Percentiles rank a stretch among this genome's conserved stretches.
Evolutionary conservation across 2,888 invertebrate species (phyloP).

Genomic region (Idaea biselata): DNA sequence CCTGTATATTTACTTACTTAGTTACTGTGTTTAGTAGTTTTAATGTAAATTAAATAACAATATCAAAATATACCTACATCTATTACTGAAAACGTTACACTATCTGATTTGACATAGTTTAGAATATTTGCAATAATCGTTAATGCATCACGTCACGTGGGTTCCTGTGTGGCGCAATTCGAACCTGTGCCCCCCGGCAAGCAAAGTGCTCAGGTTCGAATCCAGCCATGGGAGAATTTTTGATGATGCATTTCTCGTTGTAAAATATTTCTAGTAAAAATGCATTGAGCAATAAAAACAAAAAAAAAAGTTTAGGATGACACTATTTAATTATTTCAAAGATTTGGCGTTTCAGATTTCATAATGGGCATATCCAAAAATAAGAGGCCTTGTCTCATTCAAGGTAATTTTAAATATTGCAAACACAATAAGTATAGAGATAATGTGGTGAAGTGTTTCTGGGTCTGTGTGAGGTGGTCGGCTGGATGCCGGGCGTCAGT

Average conservation of each 20-base stretch:
- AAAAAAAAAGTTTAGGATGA: background rate
- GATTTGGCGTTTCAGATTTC: background rate
- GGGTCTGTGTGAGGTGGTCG: conserved; percentile 38
- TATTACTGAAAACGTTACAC: background rate
- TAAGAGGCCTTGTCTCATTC: background rate
- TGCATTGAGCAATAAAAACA: too few relatives aligned
- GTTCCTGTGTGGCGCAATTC: too few relatives aligned
- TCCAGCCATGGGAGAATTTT: too few relatives aligned
- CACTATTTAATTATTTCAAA: background rate
- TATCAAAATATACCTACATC: background rate
- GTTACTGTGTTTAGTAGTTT: background rate
- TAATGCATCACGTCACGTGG: too few relatives aligned
- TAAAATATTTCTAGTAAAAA: too few relatives aligned
- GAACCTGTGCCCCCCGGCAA: too few relatives aligned
- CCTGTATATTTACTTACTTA: too few relatives aligned
- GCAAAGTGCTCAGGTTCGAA: too few relatives aligned
- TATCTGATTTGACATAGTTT: background rate
- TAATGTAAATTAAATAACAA: background rate
- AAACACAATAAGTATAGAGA: background rate
- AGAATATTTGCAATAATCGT: too few relatives aligned
- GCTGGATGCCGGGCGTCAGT: conserved; percentile 42
- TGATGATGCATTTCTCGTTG: too few relatives aligned
- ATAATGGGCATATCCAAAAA: background rate
- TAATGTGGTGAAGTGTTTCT: conserved; percentile 2
- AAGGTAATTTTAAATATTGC: background rate